Conservation (phyloP, 1,140 invertebrate genomes). For the Trachymyrmex cornetzi region DNA sequence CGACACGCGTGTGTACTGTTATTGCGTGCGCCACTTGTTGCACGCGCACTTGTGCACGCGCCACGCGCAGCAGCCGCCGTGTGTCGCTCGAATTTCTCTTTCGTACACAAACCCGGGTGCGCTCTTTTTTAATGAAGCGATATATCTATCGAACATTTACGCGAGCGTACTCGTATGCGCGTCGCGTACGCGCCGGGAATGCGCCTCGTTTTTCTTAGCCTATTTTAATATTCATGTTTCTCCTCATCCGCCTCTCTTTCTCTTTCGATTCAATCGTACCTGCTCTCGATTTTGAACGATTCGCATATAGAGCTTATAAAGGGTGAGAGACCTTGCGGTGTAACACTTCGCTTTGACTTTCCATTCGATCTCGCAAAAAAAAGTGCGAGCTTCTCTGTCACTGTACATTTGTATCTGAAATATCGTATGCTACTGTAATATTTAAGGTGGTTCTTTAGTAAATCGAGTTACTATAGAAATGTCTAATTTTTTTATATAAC, state of each 20-base stretch:
- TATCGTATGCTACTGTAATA: neutral
- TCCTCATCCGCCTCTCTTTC: neutral
- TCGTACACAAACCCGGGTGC: neutral
- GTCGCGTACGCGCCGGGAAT: slow-evolving; percentile 4
- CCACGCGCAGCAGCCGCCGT: slow-evolving; percentile 32
- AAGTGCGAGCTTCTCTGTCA: neutral
- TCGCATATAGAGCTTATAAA: neutral
- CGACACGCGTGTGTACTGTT: slow-evolving; percentile 37
- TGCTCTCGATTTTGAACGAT: slow-evolving; percentile 15
- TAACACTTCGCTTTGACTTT: slow-evolving; percentile 32
- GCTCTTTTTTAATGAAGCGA: slow-evolving; percentile 51
- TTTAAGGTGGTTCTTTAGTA: too few species aligned
- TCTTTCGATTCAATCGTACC: slow-evolving; percentile 14
- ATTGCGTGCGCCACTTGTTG: slow-evolving; percentile 59
- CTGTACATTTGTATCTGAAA: neutral
- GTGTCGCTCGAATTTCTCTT: slow-evolving; percentile 51
- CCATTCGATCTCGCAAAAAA: neutral
- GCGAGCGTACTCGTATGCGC: neutral
- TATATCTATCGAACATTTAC: slow-evolving; percentile 33
- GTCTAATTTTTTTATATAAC: too few species aligned
- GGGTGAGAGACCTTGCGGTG: neutral
- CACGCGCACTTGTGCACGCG: slow-evolving; percentile 53
- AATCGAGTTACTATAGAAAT: too few species aligned
- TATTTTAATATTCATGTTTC: slow-evolving; percentile 25
- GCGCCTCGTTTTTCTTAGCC: slow-evolving; percentile 11